A percentile compares a stretch with the other conserved stretches of the same genome.
These are phyloP conservation scores for Carduelis carduelis DNA, from an alignment of 2,797 vertebrate species.

Conservation along the genomic window DNA sequence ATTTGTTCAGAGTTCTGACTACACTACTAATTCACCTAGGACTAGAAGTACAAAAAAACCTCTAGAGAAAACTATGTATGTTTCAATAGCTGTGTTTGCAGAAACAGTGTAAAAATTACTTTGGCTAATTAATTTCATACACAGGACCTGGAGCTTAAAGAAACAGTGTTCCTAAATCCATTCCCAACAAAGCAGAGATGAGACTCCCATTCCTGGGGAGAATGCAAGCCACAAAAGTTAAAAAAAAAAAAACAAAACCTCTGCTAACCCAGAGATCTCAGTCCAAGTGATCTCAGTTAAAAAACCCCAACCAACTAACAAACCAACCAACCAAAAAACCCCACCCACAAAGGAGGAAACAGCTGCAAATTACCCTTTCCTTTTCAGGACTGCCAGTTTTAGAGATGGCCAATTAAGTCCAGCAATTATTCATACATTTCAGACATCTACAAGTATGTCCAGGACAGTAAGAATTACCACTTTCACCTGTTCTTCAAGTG, in stretches of 20 bases:
- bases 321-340: background rate
- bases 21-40: fast-evolving
- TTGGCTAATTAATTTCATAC: background rate
- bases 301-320: background rate
- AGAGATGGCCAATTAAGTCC: background rate
- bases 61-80: background rate
- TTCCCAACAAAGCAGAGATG: background rate
- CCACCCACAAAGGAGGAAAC: background rate
- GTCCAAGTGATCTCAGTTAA: background rate
- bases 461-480: background rate
- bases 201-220: background rate
- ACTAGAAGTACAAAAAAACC: background rate
- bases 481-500: background rate
- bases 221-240: background rate
- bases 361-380: background rate
- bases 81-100: background rate
- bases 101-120: background rate
- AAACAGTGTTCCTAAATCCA: fast-evolving
- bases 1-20: background rate
- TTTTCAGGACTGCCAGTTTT: background rate
- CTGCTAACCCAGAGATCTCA: background rate
- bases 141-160: background rate
- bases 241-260: background rate
- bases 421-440: background rate
- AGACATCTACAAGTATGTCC: background rate